Base-by-base conservation (phyloP, 2,797 vertebrate genomes). In the Scleropages formosus region DNA sequence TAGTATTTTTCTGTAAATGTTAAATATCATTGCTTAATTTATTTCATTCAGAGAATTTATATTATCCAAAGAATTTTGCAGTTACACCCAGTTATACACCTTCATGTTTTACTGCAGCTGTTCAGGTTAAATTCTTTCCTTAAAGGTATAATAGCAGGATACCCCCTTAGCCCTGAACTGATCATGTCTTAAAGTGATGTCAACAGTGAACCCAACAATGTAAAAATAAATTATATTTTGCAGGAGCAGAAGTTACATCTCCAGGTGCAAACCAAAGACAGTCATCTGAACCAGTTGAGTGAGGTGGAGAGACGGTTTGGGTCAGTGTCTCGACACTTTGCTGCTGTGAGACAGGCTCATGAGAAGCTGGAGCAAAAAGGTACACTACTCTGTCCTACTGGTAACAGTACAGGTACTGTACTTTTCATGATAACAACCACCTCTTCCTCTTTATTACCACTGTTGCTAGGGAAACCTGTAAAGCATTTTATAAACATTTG, bases 271-370 rank as follows among this genome's bases (percentile, higher is more conserved):
- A 89, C 91, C 0, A 98, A 95, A 88, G 95, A 95, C 80, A 93
- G 93, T 75, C 91, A 96, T 84, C 87, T 95, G 68, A 96, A 90
- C 80, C 96, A 96, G 78, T 82, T 97, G 78, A 93, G 86, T 72
- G 95, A 98, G 86, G 89, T 94, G 79, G 96, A 98, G 86, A 96
- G 89, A 81, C 93, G 91, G 60, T 85, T 91, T 13, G 59, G n/a
- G n/a, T 64, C 66, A 8, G 59, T 74, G 18, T 62, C 72, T 62
- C 72, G 82, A 80, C 94, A 98, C 80, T 96, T 93, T 86, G 88
- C 88, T 79, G 12, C 81, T 31, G 72, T 97, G 75, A 97, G 94
- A 85, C 91, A 91, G 75, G 90, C 87, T 68, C 95, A 98, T 74
- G 89, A 87, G 82, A 74, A 63, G 26, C 77, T 78, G 66, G 72